Evolutionary conservation across 2,888 invertebrate genomes (phyloP), one percentile per base, ranked within the genome.

Genomic region (Pelosia muscerda): DNA sequence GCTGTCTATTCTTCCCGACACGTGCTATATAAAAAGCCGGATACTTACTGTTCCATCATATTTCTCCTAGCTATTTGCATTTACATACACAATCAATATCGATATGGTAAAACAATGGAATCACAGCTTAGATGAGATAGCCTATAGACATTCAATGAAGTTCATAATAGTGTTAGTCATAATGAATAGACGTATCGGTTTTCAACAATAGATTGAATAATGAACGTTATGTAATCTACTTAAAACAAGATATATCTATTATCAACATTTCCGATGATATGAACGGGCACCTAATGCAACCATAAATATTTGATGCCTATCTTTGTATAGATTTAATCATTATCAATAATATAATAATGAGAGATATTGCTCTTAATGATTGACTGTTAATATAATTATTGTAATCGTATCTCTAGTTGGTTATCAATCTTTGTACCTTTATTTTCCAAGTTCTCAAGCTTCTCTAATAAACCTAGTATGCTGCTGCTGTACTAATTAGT

Each of bases 201-300:
- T 73, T 73, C 72, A 81, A 84, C 83, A 86, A 86, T 83, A 71
- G 78, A 74, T 88, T 86, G 79, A 79, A 86, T 86, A 87, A 87
- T 81, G 75, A 62, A 63, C 65, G 79, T 91, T 90, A 81, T 84
- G 83, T 84, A 89, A 91, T 83, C 78, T 82, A 83, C 82, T 85
- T 81, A 82, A 68, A 69, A 78, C 73, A 76, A 74, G 72, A 75
- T 75, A 83, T 87, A 87, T 86, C 84, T 77, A 76, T 81, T 78
- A 85, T 89, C 86, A 75, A 78, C 75, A 76, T 85, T 83, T 82
- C 77, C 76, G 84, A 86, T 86, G 78, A 79, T 88, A 86, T 87
- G 76, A 74, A 70, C 79, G 81, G 82, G 82, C 85, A 84, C 81
- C 84, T 83, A 82, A 73, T 74, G 84, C 83, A 81, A 84, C 82